Conservation (phyloP, 1,140 invertebrate genomes). For the Helicorthomorpha holstii region DNA sequence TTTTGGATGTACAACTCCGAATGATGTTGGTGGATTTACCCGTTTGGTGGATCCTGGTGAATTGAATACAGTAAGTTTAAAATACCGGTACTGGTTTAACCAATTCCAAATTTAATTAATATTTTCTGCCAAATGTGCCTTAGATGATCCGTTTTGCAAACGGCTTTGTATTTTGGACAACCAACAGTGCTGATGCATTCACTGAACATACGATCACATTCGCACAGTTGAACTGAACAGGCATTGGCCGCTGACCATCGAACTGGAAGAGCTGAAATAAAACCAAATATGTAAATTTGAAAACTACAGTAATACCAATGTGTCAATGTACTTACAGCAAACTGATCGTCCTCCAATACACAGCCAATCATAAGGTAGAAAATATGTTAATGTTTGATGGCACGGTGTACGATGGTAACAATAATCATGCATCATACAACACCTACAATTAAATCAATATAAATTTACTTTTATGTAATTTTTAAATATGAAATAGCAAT, state of each 20-base stretch:
- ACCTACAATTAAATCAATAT: no score
- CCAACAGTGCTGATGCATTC: slow-evolving; percentile 54
- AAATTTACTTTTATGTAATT: no score
- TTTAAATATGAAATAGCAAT: no score
- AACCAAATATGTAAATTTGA: neutral
- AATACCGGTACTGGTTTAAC: no score
- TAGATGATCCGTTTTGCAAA: slow-evolving; percentile 21
- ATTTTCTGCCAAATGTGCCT: neutral
- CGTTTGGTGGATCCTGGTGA: no score
- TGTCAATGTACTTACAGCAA: slow-evolving; percentile 47
- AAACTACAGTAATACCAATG: no score
- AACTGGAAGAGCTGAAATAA: neutral
- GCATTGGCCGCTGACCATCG: slow-evolving; percentile 5
- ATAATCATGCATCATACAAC: slow-evolving; percentile 28
- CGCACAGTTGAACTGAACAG: slow-evolving; percentile 61
- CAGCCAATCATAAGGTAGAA: slow-evolving; percentile 73
- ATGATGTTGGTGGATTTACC: no score
- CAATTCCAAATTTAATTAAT: neutral
- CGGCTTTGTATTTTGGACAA: slow-evolving; percentile 46
- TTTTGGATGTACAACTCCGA: no score
- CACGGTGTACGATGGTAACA: slow-evolving; percentile 33
- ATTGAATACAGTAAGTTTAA: no score
- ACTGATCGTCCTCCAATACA: slow-evolving; percentile 57
- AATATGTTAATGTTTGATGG: slow-evolving; percentile 62
- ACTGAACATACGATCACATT: slow-evolving; percentile 63